Percentiles rank a stretch among this genome's conserved stretches.
Conservation (phyloP, 2,888 invertebrate species). For the Eupithecia inturbata region DNA sequence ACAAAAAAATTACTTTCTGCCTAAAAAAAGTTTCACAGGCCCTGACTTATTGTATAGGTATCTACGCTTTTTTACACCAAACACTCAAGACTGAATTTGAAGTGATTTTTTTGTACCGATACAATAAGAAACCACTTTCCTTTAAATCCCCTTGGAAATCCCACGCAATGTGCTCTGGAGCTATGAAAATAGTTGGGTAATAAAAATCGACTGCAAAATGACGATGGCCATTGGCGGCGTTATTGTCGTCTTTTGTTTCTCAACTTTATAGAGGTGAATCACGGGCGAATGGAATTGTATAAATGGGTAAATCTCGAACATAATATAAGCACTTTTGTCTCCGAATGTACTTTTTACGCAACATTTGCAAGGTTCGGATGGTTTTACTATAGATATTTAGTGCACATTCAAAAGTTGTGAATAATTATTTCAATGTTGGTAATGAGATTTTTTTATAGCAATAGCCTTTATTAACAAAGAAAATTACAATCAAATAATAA, state of each 20-base stretch:
- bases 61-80: neutral
- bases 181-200: slow-evolving; percentile 37
- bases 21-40: neutral
- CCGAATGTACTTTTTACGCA: too few species aligned
- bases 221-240: neutral
- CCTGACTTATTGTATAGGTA: neutral
- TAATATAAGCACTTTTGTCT: neutral
- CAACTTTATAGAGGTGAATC: slow-evolving; percentile 18
- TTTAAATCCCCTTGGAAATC: slow-evolving; percentile 25
- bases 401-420: too few species aligned
- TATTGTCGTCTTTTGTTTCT: slow-evolving; percentile 23
- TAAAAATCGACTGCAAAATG: slow-evolving; percentile 36
- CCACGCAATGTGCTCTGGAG: slow-evolving; percentile 29
- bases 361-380: too few species aligned
- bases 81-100: slow-evolving; percentile 9
- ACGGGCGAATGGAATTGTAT: neutral
- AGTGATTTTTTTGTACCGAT: slow-evolving; percentile 11
- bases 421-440: too few species aligned
- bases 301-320: neutral
- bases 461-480: too few species aligned
- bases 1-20: neutral
- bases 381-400: too few species aligned
- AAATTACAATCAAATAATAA: too few species aligned
- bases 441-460: too few species aligned
- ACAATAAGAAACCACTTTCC: slow-evolving; percentile 19